Base-by-base conservation (phyloP, 2,888 invertebrate species). In the Caenorhabditis becei region DNA sequence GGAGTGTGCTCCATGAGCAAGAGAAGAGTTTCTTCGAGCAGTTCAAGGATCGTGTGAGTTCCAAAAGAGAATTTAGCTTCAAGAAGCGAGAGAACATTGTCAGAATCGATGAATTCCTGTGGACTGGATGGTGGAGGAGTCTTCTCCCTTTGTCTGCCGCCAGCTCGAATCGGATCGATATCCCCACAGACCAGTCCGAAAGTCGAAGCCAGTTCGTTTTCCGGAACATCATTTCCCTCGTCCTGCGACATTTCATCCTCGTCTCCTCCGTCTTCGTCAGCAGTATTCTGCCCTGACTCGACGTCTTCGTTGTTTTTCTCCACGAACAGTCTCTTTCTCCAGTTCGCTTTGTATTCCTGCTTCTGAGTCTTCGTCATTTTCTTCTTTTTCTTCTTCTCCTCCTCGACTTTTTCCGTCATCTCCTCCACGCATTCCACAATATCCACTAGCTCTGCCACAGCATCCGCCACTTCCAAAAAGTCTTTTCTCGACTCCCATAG, bases 401-500 rank as follows among this genome's bases (percentile, higher is more conserved):
- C 47, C 37, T 63, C 65, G 0, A 24, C 49, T 23, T 75, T 58
- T 37, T 47, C 49, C n/a, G 70, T 65, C 59, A 80, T 26, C 7
- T 80, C 75, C 47, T 80, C 79, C 1, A 79, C 66, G 37, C 66
- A 74, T 26, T 69, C 72, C 11, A 83, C 69, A 2, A 82, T 26
- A 16, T 79, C 79, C 41, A 83, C 41, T 4, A 79, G 24, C 11
- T 61, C 58, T 1, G 71, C 47, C 20, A 83, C 24, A 2, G 65
- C 51, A 8, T 65, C 70, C 14, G 35, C n/a, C n/a, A 71, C 51
- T 18, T 83, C 72, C 4, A 79, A 49, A 35, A 41, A 74, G n/a
- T 71, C 71, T n/a, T 47, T 28, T 18, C 79, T 67, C 14, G 79
- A 63, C 24, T 80, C 81, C 83, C 83, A 83, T 53, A 65, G 53